Evolutionary conservation across 2,888 invertebrate genomes (phyloP).

Genomic region (Achlya flavicornis): DNA sequence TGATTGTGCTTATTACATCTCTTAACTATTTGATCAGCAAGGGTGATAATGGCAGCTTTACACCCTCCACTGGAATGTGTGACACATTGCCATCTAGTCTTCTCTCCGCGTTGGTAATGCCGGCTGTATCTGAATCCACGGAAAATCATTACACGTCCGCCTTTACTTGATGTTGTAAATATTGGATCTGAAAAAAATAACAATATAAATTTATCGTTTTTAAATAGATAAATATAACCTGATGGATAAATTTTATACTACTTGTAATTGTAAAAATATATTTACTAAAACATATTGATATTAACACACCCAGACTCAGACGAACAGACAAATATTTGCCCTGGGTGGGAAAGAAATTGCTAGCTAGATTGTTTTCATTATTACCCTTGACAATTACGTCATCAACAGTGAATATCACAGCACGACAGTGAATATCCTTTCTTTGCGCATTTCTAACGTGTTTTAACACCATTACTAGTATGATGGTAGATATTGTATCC

Average conservation of each 20-base stretch:
- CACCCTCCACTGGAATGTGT: not conserved
- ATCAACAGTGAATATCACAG: conserved; percentile 32
- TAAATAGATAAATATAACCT: too few species aligned
- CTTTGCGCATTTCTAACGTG: conserved; percentile 33
- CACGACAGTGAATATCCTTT: conserved; percentile 31
- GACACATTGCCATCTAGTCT: not conserved
- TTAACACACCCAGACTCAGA: too few species aligned
- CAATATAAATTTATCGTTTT: too few species aligned
- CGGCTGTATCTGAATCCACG: not conserved
- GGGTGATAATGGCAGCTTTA: not conserved
- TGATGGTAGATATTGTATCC: conserved; percentile 38
- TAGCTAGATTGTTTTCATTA: too few species aligned
- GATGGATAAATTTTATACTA: too few species aligned
- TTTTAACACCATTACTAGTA: conserved; percentile 14
- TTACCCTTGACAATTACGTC: conserved; percentile 32
- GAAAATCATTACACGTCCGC: not conserved
- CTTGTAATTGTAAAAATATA: too few species aligned
- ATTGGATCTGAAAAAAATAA: too few species aligned
- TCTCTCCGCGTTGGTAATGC: not conserved
- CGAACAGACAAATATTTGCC: too few species aligned
- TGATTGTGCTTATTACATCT: not conserved
- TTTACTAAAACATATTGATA: too few species aligned
- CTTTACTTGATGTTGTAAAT: not conserved
- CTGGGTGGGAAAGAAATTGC: too few species aligned
- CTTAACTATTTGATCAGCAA: not conserved